Percentiles rank a stretch among this genome's conserved stretches.
Conservation (phyloP, 2,113 vertebrate species). For the Hippopotamus amphibius region DNA sequence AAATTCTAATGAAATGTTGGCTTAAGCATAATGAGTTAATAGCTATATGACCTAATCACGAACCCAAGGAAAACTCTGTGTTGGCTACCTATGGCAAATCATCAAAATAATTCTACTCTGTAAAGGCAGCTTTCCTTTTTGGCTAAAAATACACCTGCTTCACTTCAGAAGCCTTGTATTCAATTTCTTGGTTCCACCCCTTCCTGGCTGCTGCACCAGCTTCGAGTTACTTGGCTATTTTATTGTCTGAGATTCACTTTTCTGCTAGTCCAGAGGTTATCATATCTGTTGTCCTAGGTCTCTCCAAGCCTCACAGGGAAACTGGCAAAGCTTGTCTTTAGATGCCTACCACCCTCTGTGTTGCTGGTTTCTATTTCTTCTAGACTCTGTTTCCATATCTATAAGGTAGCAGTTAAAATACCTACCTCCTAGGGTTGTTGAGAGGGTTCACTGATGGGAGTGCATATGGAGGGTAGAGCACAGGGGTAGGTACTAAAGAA, state of each 20-base stretch:
- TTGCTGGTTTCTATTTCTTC: neutral
- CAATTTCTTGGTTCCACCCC: neutral
- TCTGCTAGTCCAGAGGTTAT: neutral
- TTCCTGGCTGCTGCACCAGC: neutral
- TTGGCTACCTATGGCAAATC: conserved; percentile 30
- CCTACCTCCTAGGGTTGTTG: neutral
- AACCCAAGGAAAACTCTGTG: neutral
- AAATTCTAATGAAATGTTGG: conserved; percentile 42
- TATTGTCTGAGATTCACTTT: neutral
- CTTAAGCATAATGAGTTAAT: conserved; percentile 52
- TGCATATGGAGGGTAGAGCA: neutral
- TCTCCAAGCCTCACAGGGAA: neutral
- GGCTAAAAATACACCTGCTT: neutral
- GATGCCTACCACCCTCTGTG: neutral
- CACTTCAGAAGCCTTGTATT: neutral
- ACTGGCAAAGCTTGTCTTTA: neutral
- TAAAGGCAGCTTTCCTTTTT: neutral
- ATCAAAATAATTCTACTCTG: conserved; percentile 22
- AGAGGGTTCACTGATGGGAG: neutral
- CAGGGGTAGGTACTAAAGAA: neutral
- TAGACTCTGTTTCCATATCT: neutral
- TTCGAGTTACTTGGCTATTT: neutral
- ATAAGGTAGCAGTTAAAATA: neutral
- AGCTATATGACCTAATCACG: neutral
- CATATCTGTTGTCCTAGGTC: neutral